phyloP scores from a whole-genome alignment of 2,888 invertebrate genomes.

The Margaritifera margaritifera region DNA sequence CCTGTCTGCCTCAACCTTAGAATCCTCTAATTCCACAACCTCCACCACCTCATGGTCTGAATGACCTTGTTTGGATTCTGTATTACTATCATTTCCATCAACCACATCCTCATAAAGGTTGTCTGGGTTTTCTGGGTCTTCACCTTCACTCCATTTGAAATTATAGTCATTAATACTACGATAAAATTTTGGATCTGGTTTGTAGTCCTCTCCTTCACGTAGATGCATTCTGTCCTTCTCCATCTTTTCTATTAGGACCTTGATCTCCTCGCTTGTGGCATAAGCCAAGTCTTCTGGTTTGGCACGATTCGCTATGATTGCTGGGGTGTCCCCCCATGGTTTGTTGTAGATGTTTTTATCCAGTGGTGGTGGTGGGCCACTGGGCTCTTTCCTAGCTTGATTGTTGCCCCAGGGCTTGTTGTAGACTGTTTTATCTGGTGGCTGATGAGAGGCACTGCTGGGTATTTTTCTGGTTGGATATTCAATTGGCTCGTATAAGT shows the following conservation, averaged over 20 bases:
- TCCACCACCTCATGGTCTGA: constrained; percentile 37
- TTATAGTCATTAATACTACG: constrained; percentile 33
- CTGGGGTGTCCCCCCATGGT: constrained; percentile 30
- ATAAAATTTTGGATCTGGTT: constrained; percentile 34
- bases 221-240: constrained; percentile 39
- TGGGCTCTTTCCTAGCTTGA: too few relatives aligned
- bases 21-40: constrained; percentile 37
- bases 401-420: too few relatives aligned
- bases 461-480: too few relatives aligned
- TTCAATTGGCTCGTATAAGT: too few relatives aligned
- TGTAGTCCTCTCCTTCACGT: constrained; percentile 30
- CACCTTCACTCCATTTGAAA: constrained; percentile 21
- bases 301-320: constrained; percentile 22
- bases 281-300: constrained; percentile 45
- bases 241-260: constrained; percentile 50
- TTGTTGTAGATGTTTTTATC: constrained; percentile 24
- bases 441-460: too few relatives aligned
- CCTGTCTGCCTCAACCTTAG: constrained; percentile 37
- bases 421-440: too few relatives aligned
- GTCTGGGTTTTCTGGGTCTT: constrained; percentile 16
- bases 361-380: too few relatives aligned
- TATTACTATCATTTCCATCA: constrained; percentile 20
- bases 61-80: constrained; percentile 24
- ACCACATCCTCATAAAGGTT: constrained; percentile 13
- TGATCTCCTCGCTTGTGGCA: constrained; percentile 52